Evolutionary conservation across 2,888 invertebrate genomes (phyloP).

Genomic region (Argyresthia goedartella): DNA sequence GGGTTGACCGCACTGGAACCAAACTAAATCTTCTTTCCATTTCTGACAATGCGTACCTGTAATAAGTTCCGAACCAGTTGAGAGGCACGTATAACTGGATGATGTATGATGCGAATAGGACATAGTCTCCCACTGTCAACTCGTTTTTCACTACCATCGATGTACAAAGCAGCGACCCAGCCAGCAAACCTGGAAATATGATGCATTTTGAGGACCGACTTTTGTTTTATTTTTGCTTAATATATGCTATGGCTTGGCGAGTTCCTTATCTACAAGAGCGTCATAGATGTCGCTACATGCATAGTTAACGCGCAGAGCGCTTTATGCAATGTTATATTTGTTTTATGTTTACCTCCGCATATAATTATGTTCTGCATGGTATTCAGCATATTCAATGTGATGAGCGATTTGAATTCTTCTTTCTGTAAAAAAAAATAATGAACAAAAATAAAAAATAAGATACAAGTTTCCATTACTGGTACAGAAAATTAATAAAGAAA

Average conservation of each 20-base stretch:
- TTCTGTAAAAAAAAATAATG: constrained; percentile 75
- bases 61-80: constrained; percentile 98
- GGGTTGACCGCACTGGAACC: no score
- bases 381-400: constrained; percentile 92
- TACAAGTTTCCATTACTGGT: neutral
- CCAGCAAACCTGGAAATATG: constrained; percentile 75
- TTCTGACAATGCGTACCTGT: constrained; percentile 75
- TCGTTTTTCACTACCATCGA: constrained; percentile 82
- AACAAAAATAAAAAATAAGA: constrained; percentile 10
- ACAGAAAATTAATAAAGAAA: no score
- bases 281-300: no score
- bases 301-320: no score
- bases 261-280: no score
- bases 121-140: constrained; percentile 95
- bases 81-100: constrained; percentile 95
- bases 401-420: constrained; percentile 90
- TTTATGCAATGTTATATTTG: no score
- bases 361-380: constrained; percentile 93
- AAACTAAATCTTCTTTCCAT: no score
- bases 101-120: constrained; percentile 94
- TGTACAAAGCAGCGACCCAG: constrained; percentile 90
- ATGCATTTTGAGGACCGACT: neutral
- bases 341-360: constrained; percentile 62
- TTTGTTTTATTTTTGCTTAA: no score
- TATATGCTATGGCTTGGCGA: no score